Evolutionary conservation across 2,797 vertebrate genomes (phyloP).

Genomic region (Chelon auratus): DNA sequence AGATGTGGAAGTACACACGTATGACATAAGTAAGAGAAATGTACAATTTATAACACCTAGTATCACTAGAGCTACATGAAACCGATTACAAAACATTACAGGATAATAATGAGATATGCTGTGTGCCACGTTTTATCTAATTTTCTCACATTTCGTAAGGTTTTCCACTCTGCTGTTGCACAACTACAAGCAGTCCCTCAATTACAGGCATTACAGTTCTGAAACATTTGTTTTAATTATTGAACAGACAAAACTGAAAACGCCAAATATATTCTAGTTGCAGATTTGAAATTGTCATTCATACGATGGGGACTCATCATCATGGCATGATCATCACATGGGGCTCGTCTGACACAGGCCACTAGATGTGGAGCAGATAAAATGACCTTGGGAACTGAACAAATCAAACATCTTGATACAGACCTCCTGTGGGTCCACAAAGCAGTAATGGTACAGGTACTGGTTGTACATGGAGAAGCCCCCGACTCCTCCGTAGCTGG

Average conservation of each 20-base stretch:
- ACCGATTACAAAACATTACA: neutral
- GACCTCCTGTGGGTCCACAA: constrained; percentile 94
- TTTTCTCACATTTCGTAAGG: neutral
- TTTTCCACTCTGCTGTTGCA: neutral
- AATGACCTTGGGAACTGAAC: neutral
- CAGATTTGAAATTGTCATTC: neutral
- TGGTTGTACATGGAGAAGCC: constrained; percentile 88
- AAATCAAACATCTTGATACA: constrained; percentile 24
- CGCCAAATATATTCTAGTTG: neutral
- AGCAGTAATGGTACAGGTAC: constrained; percentile 94
- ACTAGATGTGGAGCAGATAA: neutral
- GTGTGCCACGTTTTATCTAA: neutral
- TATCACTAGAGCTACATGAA: neutral
- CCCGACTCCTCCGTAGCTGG: constrained; percentile 80
- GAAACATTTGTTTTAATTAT: neutral
- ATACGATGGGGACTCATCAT: neutral
- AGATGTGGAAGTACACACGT: constrained; percentile 11
- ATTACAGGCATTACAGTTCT: no score
- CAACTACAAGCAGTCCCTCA: neutral
- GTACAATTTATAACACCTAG: neutral
- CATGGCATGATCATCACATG: no score
- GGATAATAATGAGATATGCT: neutral
- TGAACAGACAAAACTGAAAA: neutral
- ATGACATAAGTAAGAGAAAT: neutral
- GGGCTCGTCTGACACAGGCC: neutral